These are phyloP conservation scores for Cryptoprocta ferox DNA, from an alignment of 2,797 vertebrate genomes.

Conservation along the genomic window DNA sequence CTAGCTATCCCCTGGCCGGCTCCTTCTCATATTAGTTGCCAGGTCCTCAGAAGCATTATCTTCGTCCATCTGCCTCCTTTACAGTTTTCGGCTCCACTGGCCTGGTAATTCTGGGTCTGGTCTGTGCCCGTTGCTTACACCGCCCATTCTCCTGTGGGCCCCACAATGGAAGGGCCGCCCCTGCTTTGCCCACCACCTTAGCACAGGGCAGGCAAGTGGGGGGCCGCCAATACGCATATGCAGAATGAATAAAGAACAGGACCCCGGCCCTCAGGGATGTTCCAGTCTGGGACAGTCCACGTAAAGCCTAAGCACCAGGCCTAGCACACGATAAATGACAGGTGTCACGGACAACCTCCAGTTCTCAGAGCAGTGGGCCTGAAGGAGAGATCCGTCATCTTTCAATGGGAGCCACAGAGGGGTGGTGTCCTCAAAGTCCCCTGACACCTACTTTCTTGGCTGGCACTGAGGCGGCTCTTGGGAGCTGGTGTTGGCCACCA, in stretches of 20 bases:
- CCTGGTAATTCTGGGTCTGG: rapidly evolving
- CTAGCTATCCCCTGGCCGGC: neutral
- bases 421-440: neutral
- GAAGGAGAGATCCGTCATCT: neutral
- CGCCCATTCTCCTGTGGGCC: neutral
- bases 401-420: neutral
- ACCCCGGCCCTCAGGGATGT: neutral
- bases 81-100: neutral
- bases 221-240: neutral
- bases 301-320: neutral
- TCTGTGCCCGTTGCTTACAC: neutral
- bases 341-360: neutral
- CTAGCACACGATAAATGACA: neutral
- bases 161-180: neutral
- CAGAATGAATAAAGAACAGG: neutral
- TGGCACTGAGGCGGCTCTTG: neutral
- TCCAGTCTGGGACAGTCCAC: no score
- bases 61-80: neutral
- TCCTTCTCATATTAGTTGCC: neutral
- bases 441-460: neutral
- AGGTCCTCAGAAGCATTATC: neutral
- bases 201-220: neutral
- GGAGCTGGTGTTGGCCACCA: neutral
- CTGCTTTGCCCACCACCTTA: neutral
- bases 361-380: neutral